These are phyloP conservation scores for Drosophila macrothrix DNA, from an alignment of 2,888 invertebrate species.

Conservation along the genomic window DNA sequence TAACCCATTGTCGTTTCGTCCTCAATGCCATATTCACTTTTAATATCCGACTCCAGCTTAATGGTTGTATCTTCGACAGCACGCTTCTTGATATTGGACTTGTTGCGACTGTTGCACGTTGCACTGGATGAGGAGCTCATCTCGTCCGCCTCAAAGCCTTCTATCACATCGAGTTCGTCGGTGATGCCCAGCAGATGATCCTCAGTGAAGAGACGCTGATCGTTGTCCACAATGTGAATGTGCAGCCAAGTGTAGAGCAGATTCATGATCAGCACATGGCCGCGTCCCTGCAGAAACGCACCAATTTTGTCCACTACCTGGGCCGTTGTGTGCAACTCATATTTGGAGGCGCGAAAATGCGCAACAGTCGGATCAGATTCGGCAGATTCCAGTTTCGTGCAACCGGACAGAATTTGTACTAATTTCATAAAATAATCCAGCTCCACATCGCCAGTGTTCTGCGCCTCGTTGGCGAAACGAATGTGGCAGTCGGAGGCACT, in stretches of 20 bases:
- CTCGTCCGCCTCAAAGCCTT: constrained; percentile 44
- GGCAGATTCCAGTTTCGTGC: constrained; percentile 81
- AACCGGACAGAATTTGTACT: constrained; percentile 83
- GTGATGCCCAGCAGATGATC: constrained; percentile 68
- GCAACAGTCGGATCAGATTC: constrained; percentile 80
- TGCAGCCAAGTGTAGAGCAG: constrained; percentile 88
- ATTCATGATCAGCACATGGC: constrained; percentile 90
- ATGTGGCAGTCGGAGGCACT: constrained; percentile 67
- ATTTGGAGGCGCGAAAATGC: constrained; percentile 89
- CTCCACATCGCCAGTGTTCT: constrained; percentile 74
- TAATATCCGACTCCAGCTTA: constrained; percentile 66
- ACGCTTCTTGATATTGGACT: constrained; percentile 60
- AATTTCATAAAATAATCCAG: constrained; percentile 83
- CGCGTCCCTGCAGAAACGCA: constrained; percentile 88
- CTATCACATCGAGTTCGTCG: constrained; percentile 64
- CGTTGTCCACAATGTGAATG: constrained; percentile 86
- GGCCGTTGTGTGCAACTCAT: constrained; percentile 89
- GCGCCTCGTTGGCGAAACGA: constrained; percentile 74
- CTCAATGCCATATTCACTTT: constrained; percentile 52
- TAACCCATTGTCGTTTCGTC: constrained; percentile 28
- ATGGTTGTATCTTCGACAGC: constrained; percentile 61
- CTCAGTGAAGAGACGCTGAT: constrained; percentile 76
- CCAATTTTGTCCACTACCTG: constrained; percentile 88
- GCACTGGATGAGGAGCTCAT: constrained; percentile 8
- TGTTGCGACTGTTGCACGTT: constrained; percentile 32